Evolutionary conservation across 2,888 invertebrate genomes (phyloP).

Genomic region (Argynnis bischoffii): DNA sequence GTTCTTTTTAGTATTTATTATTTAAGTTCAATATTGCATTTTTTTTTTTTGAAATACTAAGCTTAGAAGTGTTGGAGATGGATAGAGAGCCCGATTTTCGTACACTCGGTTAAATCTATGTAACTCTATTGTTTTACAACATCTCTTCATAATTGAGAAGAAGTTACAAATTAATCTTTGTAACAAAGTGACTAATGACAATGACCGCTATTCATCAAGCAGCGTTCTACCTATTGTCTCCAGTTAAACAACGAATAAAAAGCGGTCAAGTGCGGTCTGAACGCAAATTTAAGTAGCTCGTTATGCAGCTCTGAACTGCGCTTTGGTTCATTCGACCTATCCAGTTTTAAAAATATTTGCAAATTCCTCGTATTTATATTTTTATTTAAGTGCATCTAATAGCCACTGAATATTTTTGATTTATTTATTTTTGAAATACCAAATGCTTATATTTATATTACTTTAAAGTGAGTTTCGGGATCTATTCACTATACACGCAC

Average conservation of each 20-base stretch:
- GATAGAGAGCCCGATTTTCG: too few species aligned
- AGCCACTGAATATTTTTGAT: not conserved
- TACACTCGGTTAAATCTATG: too few species aligned
- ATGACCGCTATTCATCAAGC: conserved; percentile 30
- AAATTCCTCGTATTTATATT: conserved; percentile 15
- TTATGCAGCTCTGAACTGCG: conserved; percentile 24
- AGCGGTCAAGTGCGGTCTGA: conserved; percentile 38
- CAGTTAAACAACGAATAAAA: conserved; percentile 35
- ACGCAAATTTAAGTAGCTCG: conserved; percentile 37
- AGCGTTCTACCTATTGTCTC: conserved; percentile 33
- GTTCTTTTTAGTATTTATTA: too few species aligned
- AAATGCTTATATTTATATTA: not conserved
- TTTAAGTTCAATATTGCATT: too few species aligned
- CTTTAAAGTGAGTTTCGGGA: conserved; percentile 2
- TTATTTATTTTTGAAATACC: conserved; percentile 13
- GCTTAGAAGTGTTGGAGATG: too few species aligned
- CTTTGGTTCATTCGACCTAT: conserved; percentile 23
- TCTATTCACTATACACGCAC: conserved; percentile 1
- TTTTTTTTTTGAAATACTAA: too few species aligned
- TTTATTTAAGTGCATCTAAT: conserved; percentile 12
- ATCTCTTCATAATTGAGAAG: not conserved
- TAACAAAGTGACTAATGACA: conserved; percentile 26
- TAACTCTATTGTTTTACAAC: too few species aligned
- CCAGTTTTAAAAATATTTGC: conserved; percentile 16
- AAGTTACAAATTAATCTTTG: not conserved